Base-by-base conservation (phyloP, 1,140 invertebrate species). In the Megathymus violae region DNA sequence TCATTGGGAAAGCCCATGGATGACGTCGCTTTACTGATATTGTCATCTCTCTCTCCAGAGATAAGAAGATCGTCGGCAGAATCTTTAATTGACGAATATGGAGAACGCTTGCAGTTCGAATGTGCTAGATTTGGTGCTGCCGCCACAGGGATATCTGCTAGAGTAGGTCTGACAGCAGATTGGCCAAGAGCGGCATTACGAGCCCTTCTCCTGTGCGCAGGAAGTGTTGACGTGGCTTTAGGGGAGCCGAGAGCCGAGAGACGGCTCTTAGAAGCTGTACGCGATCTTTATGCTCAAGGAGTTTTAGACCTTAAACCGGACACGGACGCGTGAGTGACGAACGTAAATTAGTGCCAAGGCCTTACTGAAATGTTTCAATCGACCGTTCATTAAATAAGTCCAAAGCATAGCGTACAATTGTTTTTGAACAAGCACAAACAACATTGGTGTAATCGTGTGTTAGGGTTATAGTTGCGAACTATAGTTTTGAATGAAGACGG, bases 31-130 rank as follows among this genome's bases (percentile, higher is more conserved):
- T 80, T 96, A 15, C 85, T 97, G n/a, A 80, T 97, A 1, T 92
- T 96, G n/a, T 96, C 95, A 59, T 96, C 95, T 0, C 86, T 96
- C 17, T 93, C 95, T 0, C 94, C 95, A 0, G 94, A 95, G 72
- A 76, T 95, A 44, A 90, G 96, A 16, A 92, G 95, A 17, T 74
- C 92, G 10, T 92, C 94, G 64, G 94, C 93, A 0, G 89, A 93
- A 6, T 72, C 85, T 0, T 82, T 97, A 10, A 91, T 96, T 41
- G 94, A 95, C 62, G 89, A 92, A 13, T 97, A 96, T 74, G 96
- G 95, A 92, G 85, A 93, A 19, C 87, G 92, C 7, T 91, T 97
- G 6, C 93, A 92, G 16, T 79, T 70, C 0, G 93, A 93, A 36
- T 92, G 93, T 71, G 78, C 76, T 1, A 85, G 83, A 44, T 84